Base-by-base conservation (phyloP, 2,113 vertebrate species). In the Pipra filicauda region DNA sequence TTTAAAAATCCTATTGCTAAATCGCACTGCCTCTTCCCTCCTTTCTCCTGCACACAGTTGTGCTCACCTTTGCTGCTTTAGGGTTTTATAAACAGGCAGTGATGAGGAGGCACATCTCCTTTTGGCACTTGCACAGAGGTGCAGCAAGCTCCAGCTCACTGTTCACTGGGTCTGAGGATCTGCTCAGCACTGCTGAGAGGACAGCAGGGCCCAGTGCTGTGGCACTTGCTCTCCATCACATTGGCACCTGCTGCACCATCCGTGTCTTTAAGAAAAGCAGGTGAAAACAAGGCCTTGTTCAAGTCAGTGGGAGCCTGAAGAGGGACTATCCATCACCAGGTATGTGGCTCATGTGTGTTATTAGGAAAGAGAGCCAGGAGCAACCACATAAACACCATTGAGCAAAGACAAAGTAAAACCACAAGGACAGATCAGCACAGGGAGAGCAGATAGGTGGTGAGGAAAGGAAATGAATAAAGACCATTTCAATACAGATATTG, bases 381-480 rank as follows among this genome's bases (percentile, higher is more conserved):
- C 19, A 62, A 66, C 22, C 33, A n/a, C 35, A 23, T 1, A 3
- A 78, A 23, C n/a, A 67, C 4, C 1, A 0, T 20, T 35, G 35
- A 66, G 57, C 28, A 62, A 86, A 57, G 22, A 44, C 4, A 7
- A 81, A 78, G 43, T 57, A 78, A 75, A 75, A 5, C 49, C 59
- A 52, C 33, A n/a, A 37, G 6, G 19, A 83, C 5, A 77, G 37
- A 73, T 44, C 23, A 79, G 35, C 6, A 12, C 4, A 69, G 14
- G 9, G 48, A 71, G 22, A 87, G 24, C 39, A 70, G 70, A 49
- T 7, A 66, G 35, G 35, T 41, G 17, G 17, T 22, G 17, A 77
- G 35, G 52, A 66, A 78, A 64, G 52, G 6, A 65, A 76, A 84
- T 10, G 1, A 89, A 46, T 61, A 61, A 57, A 70, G 37, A 39